Percentiles rank a stretch among this genome's conserved stretches.
Conservation (phyloP, 92 coral and sea anemone species). For the Bergia puertoricense region DNA sequence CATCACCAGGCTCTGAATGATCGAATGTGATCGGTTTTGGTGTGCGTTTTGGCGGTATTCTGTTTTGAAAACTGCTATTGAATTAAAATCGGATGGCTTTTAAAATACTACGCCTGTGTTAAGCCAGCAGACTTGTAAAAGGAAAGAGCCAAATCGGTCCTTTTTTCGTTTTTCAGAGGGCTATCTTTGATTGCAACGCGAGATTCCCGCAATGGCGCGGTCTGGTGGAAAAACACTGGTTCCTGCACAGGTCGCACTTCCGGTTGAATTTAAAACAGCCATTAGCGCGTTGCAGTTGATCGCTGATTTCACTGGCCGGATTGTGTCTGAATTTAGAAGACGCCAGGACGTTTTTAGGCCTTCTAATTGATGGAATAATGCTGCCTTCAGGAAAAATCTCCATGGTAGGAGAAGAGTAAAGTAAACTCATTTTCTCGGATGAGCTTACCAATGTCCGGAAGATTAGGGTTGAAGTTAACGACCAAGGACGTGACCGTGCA, state of each 20-base stretch:
- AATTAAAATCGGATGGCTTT: no score
- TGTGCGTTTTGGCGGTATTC: no score
- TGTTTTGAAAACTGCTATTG: no score
- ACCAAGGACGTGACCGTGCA: background rate
- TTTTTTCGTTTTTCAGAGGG: no score
- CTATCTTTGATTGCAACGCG: no score
- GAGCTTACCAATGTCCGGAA: background rate
- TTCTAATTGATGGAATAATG: conserved; percentile 10
- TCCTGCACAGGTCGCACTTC: background rate
- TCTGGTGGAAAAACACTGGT: no score
- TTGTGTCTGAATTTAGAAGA: background rate
- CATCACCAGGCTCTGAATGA: no score
- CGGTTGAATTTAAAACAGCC: background rate
- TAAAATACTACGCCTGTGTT: no score
- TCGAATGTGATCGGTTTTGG: no score
- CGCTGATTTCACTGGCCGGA: background rate
- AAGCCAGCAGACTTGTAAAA: no score
- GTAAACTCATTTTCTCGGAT: background rate
- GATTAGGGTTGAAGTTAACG: background rate
- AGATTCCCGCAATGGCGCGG: no score
- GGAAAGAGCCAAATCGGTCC: no score
- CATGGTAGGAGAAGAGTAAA: background rate
- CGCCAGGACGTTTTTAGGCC: conserved; percentile 4
- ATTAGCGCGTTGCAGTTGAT: background rate
- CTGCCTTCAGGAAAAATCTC: background rate